These are phyloP conservation scores for Nemurella pictetii DNA, from an alignment of 2,888 invertebrate genomes.

Conservation along the genomic window DNA sequence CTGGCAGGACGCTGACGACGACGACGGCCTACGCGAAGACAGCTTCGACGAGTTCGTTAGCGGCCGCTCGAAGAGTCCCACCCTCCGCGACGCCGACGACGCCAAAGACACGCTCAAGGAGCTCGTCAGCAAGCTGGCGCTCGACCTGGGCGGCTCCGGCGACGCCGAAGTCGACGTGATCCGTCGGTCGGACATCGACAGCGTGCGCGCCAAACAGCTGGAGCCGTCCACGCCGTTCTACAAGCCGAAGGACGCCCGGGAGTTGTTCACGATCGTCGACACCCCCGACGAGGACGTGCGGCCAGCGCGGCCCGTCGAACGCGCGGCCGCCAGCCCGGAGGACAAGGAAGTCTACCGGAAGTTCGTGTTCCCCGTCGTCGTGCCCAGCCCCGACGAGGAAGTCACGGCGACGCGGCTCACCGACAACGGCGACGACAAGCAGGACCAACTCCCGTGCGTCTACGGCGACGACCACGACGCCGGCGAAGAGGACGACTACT, in stretches of 20 bases:
- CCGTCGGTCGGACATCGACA: neutral
- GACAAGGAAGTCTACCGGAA: neutral
- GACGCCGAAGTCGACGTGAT: neutral
- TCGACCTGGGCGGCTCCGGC: constrained; percentile 1
- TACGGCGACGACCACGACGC: too few relatives aligned
- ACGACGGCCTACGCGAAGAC: neutral
- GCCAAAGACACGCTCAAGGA: neutral
- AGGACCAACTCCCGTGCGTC: too few relatives aligned
- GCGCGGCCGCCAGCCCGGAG: neutral
- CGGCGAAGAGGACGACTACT: too few relatives aligned
- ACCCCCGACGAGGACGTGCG: neutral
- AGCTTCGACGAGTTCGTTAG: constrained; percentile 10
- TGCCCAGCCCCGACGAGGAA: neutral
- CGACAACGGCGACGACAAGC: neutral
- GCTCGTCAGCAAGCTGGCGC: constrained; percentile 27
- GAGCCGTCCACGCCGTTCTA: neutral
- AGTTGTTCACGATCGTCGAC: neutral
- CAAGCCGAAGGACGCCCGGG: neutral
- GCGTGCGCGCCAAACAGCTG: neutral
- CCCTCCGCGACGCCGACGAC: neutral
- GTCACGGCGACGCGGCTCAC: neutral
- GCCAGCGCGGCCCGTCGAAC: neutral
- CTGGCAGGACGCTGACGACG: neutral
- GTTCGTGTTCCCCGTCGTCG: neutral
- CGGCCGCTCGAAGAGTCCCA: neutral